Evolutionary conservation across 2,888 invertebrate species (phyloP), one percentile per base, ranked within the genome.

Genomic region (Lacanobia oleracea): DNA sequence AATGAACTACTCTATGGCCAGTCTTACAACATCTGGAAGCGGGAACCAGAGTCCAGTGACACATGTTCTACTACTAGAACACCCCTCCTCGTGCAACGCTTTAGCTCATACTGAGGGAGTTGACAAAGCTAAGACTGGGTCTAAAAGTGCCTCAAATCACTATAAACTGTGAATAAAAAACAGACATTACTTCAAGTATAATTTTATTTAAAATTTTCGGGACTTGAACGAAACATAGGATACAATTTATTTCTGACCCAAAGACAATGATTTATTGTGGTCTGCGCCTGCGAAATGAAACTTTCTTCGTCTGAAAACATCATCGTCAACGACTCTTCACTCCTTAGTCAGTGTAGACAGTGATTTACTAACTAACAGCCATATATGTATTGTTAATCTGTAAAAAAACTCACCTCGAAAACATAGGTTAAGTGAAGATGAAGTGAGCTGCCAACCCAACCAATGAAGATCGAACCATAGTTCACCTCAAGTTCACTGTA

Each of bases 221-320:
- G 40, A 14, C n/a, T 40, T 51, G 1, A 23, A 56, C 9, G 7
- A 14, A 50, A 62, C 45, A 27, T 45, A 27, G 10, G 12, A n/a
- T n/a, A 64, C 40, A 51, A 72, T 72, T 48, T 67, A 67, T 64
- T 40, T 27, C 27, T 60, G 10, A 54, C 18, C 12, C 14, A 14
- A 10, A 59, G 12, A 10, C n/a, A 16, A 53, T 66, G 53, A 37
- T 12, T 63, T 23, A 57, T 18, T 56, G 10, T 50, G 60, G 51
- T 18, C 27, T 57, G 18, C 7, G 4, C 9, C 2, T 18, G 33
- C 18, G 16, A 3, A 54, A 54, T 54, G 8, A 23, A 53, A 10
- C 51, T n/a, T 9, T 2, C 21, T 4, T 0, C 5, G 5, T 10
- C n/a, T 21, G 8, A 21, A 54, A 18, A 27, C 1, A 27, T 33